A percentile compares a stretch with the other conserved stretches of the same genome.
These are phyloP conservation scores for Myodes glareolus DNA, from an alignment of 2,113 vertebrate genomes.

Conservation along the genomic window DNA sequence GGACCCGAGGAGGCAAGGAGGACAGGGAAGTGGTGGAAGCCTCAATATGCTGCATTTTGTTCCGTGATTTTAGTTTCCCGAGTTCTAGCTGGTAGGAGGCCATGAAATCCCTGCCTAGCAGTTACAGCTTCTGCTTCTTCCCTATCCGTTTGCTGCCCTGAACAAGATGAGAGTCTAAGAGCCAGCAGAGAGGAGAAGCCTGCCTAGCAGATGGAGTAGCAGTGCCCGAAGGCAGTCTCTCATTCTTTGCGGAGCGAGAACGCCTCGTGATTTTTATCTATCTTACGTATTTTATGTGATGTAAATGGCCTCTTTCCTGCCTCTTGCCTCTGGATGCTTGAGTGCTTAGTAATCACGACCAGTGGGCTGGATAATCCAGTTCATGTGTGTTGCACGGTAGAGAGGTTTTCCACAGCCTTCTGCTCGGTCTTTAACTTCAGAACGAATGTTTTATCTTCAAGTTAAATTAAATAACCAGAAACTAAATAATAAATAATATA, in stretches of 20 bases:
- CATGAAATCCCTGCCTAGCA: rapidly evolving
- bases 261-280: not conserved
- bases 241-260: rapidly evolving
- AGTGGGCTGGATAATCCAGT: not conserved
- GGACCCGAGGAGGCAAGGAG: rapidly evolving
- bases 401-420: not conserved
- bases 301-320: not conserved
- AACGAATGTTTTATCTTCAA: not conserved
- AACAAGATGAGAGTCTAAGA: rapidly evolving
- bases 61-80: not conserved
- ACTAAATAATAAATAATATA: not conserved
- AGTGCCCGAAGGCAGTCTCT: not conserved
- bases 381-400: not conserved
- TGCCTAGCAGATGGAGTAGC: too few relatives aligned
- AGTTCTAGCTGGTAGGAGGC: not conserved
- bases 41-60: rapidly evolving
- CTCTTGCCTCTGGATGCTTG: not conserved
- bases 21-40: rapidly evolving
- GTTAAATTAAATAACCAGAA: not conserved
- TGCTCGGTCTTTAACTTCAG: not conserved
- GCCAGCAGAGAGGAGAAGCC: rapidly evolving
- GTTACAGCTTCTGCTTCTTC: not conserved
- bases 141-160: rapidly evolving
- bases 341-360: not conserved
- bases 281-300: not conserved